Base-by-base conservation (phyloP, 2,888 invertebrate species). In the Cheilosia vernalis region DNA sequence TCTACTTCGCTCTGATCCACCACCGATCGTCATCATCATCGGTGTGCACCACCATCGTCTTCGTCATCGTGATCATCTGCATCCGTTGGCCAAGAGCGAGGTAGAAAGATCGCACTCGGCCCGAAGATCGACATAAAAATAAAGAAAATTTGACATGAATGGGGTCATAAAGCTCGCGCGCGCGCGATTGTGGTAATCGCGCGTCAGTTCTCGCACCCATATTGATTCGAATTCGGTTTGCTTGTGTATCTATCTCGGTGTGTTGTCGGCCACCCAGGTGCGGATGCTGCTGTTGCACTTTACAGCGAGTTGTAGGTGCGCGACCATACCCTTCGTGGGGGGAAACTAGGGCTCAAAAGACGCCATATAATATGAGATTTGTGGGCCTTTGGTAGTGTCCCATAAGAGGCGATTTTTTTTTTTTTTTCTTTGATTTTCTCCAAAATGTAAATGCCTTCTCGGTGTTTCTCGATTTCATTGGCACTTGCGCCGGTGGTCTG, bases 101-200 rank as follows among this genome's bases (percentile, higher is more conserved):
- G 4, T 7, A 17, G 56, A 73, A 33, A 58, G 67, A 67, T 67
- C 72, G 60, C 63, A 33, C 47, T 60, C 24, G 33, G 77, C 40
- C 60, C 63, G 49, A 72, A 83, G 66, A 83, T 67, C 78, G 83
- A 83, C 73, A 78, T 83, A 78, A 83, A 77, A 83, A 72, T 78
- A 83, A 78, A 83, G 63, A 78, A 83, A 78, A 83, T 78, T 83
- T 83, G 83, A 83, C 83, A 67, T 83, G 67, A 83, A 83, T 83
- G 78, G 56, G 72, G 83, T 73, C 83, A 83, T 83, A 83, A 78
- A 83, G 83, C 67, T 77, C 77, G 60, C 61, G 73, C 60, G 56
- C 49, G 56, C 40, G 55, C 51, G 51, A 24, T 40, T 67, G 42
- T 58, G 30, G 66, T 58, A 73, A 60, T 64, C 66, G 73, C 78